phyloP scores from a whole-genome alignment of 1,140 invertebrate genomes.

The Drosophila grimshawi region DNA sequence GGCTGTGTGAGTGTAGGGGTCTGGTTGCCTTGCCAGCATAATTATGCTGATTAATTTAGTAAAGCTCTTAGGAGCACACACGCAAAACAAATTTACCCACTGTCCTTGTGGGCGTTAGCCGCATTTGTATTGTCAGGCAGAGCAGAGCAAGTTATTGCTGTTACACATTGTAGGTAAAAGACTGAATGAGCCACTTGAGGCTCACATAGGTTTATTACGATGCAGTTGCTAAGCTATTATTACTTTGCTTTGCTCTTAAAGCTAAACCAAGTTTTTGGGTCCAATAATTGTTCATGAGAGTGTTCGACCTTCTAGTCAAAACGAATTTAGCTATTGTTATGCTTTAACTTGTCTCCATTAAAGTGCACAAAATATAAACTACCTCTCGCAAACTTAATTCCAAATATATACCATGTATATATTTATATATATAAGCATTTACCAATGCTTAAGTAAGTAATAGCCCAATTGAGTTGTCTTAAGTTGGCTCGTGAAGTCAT shows the following conservation, averaged over 20 bases:
- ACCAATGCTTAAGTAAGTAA: not conserved
- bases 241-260: not conserved
- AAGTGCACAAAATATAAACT: too few relatives aligned
- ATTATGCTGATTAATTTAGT: constrained; percentile 76
- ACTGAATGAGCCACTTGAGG: constrained; percentile 31
- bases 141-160: constrained; percentile 20
- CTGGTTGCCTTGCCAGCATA: constrained; percentile 61
- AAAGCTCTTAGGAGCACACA: constrained; percentile 43
- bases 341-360: too few relatives aligned
- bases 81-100: constrained; percentile 31
- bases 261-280: not conserved
- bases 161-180: not conserved
- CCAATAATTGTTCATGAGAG: too few relatives aligned
- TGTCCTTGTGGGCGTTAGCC: constrained; percentile 22
- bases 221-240: constrained; percentile 16
- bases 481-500: not conserved
- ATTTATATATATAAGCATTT: not conserved
- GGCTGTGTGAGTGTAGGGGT: not conserved
- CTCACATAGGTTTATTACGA: constrained; percentile 4
- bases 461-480: not conserved
- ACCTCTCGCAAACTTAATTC: too few relatives aligned
- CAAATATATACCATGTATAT: not conserved
- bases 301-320: too few relatives aligned
- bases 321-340: too few relatives aligned
- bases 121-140: constrained; percentile 40